phyloP scores from a whole-genome alignment of 30 jellyfish, hydroid and myxozoan genomes.

The Turritopsis rubra region DNA sequence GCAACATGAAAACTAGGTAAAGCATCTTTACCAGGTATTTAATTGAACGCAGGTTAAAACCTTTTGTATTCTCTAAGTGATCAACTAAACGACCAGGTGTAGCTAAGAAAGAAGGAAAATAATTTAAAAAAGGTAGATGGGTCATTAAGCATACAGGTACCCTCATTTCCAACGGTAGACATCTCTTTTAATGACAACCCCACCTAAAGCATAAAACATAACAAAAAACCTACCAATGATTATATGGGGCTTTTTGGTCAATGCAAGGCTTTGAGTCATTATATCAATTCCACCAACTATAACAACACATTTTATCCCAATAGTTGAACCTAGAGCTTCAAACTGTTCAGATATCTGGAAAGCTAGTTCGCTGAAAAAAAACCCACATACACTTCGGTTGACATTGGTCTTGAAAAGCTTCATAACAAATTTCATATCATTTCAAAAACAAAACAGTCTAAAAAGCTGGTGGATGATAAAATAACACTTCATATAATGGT shows the following conservation, averaged over 20 bases:
- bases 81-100: slow-evolving; percentile 99
- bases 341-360: slow-evolving; percentile 96
- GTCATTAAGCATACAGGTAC: background rate
- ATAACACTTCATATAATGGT: too few species aligned
- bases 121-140: slow-evolving; percentile 12
- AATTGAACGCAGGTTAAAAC: slow-evolving; percentile 73
- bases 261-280: slow-evolving; percentile 90
- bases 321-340: slow-evolving; percentile 97
- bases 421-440: too few species aligned
- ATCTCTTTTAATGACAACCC: background rate
- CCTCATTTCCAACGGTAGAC: too few species aligned
- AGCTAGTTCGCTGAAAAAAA: slow-evolving; percentile 77
- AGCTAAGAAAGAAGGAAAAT: slow-evolving; percentile 34
- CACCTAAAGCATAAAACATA: background rate
- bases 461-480: too few species aligned
- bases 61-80: slow-evolving; percentile 96
- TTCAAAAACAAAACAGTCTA: too few species aligned
- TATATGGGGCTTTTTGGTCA: slow-evolving; percentile 95
- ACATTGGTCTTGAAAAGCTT: too few species aligned
- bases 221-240: slow-evolving; percentile 64
- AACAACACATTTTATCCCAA: slow-evolving; percentile 97
- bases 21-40: slow-evolving; percentile 55
- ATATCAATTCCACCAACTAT: slow-evolving; percentile 97
- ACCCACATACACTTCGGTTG: background rate
- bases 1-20: too few species aligned